Conservation (phyloP, 92 coral and sea anemone species). For the Palythoa grandiflora region DNA sequence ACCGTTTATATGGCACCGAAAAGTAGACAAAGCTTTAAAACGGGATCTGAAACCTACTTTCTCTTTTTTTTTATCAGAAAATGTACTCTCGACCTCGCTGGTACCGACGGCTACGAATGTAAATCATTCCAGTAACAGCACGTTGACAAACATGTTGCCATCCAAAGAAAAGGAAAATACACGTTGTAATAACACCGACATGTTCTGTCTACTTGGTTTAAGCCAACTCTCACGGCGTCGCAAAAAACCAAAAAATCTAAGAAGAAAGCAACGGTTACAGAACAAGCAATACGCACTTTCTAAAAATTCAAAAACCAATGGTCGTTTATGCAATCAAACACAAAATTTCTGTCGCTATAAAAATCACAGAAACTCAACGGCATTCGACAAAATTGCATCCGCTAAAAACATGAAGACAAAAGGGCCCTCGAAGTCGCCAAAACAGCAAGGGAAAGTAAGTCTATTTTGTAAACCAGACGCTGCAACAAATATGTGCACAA, state of each 20-base stretch:
- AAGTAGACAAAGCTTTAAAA: no score
- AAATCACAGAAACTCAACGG: background rate
- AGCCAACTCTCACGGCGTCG: background rate
- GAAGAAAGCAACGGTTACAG: constrained; percentile 30
- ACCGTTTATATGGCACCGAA: no score
- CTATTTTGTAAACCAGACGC: background rate
- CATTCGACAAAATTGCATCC: background rate
- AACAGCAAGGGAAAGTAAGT: background rate
- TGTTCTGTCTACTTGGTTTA: constrained; percentile 13
- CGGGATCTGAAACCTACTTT: background rate
- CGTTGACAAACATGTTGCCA: background rate
- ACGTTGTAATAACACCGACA: background rate
- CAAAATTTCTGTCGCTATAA: background rate
- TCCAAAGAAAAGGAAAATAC: background rate
- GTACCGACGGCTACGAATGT: background rate
- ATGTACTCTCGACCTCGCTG: background rate
- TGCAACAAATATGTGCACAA: background rate
- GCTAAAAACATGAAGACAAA: background rate
- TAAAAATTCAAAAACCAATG: background rate
- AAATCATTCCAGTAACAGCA: background rate
- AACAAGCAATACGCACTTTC: constrained; percentile 9
- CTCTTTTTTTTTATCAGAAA: background rate
- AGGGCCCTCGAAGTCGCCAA: background rate
- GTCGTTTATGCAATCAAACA: background rate
- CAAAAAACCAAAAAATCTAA: background rate